phyloP scores from a whole-genome alignment of 1,140 invertebrate species.

The Idris sp. region DNA sequence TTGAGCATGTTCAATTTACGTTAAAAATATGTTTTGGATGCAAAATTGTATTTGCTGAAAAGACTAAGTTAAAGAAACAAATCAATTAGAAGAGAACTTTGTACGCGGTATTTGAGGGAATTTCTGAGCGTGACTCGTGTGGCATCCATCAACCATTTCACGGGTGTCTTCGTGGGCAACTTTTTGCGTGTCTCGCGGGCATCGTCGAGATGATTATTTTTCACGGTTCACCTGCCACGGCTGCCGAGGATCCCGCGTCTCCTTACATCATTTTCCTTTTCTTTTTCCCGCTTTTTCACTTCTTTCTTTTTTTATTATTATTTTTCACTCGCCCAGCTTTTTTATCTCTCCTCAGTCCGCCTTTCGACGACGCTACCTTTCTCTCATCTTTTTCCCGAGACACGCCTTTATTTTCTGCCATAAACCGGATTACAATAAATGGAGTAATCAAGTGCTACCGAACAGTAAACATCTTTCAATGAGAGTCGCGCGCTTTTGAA shows the following conservation, averaged over 20 bases:
- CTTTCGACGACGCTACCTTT: conserved; percentile 59
- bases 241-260: neutral
- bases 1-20: no score
- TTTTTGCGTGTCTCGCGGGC: conserved; percentile 19
- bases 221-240: conserved; percentile 30
- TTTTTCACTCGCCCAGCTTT: conserved; percentile 57
- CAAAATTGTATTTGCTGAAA: no score
- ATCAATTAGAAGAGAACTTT: no score
- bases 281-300: conserved; percentile 56
- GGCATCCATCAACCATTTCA: conserved; percentile 3
- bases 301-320: no score
- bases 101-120: neutral
- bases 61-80: no score
- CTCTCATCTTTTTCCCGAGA: conserved; percentile 62
- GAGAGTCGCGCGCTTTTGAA: conserved; percentile 17
- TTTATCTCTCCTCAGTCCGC: conserved; percentile 16
- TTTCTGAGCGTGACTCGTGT: neutral
- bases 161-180: neutral
- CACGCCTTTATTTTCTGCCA: conserved; percentile 62
- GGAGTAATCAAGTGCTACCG: conserved; percentile 42
- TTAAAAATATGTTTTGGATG: no score
- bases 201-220: conserved; percentile 37
- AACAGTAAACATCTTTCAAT: conserved; percentile 53
- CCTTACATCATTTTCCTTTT: conserved; percentile 46
- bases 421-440: conserved; percentile 57